Base-by-base conservation (phyloP, 2,797 vertebrate species). In the Poeciliopsis presidionis region DNA sequence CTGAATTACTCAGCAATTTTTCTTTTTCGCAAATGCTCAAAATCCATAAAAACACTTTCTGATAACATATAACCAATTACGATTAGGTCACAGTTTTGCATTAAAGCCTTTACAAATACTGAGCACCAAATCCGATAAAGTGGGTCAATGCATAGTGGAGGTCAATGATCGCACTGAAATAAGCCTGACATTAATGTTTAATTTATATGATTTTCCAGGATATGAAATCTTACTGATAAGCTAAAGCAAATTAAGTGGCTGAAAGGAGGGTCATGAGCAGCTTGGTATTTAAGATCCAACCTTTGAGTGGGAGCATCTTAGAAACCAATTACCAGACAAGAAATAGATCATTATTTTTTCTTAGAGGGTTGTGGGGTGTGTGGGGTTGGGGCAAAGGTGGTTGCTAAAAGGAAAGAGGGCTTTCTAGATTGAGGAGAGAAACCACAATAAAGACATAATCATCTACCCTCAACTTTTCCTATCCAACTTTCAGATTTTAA, bases 401-500 rank as follows among this genome's bases (percentile, higher is more conserved):
- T 87, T 83, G 91, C 92, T 93, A 94, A 96, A 95, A 95, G 93
- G 92, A 93, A 93, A 90, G 92, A 92, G 90, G 87, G 87, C 92
- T 94, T 93, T 92, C 87, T 91, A 94, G 94, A 95, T 95, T 94
- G 94, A 95, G 91, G 91, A 93, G 90, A 86, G 89, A 90, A 92
- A 92, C 90, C 94, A 96, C 95, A 96, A 96, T 96, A 95, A 95
- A 96, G 96, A 96, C 95, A 95, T 96, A 96, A 96, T 96, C 95
- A 96, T 95, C 95, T 94, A 91, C 89, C 94, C 94, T 95, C 94
- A 96, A 96, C 95, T 96, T 96, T 96, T 95, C 94, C 94, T 94
- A 93, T 96, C 94, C 94, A 96, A 96, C 95, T 96, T 96, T 96
- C 95, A 89, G 94, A 95, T 96, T 96, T 96, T 96, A 96, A 96